These are phyloP conservation scores for Pyrrhosoma nymphula DNA, from an alignment of 2,888 invertebrate species.

Conservation along the genomic window DNA sequence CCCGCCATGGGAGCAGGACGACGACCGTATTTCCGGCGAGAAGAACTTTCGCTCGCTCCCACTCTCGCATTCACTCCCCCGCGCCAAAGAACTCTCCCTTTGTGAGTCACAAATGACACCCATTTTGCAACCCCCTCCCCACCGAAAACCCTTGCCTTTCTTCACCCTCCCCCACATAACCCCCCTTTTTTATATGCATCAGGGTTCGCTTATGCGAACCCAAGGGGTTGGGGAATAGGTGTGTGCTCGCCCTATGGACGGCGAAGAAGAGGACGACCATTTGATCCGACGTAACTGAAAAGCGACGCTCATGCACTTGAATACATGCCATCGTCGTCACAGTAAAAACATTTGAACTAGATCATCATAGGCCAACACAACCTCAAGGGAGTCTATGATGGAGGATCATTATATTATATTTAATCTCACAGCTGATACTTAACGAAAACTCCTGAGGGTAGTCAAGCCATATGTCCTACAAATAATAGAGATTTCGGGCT, in stretches of 20 bases:
- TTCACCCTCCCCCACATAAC: not conserved
- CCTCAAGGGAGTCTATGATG: too few relatives aligned
- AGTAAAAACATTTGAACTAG: too few relatives aligned
- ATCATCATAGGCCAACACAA: too few relatives aligned
- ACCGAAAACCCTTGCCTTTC: not conserved
- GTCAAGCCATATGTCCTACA: too few relatives aligned
- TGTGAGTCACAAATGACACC: slow-evolving; percentile 37
- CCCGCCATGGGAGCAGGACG: not conserved
- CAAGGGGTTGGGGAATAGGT: not conserved
- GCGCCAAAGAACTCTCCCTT: slow-evolving; percentile 31
- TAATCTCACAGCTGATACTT: too few relatives aligned
- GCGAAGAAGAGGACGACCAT: not conserved
- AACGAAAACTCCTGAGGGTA: too few relatives aligned
- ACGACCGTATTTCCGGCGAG: slow-evolving; percentile 37
- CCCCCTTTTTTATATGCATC: not conserved
- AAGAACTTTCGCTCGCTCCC: not conserved
- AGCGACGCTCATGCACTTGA: too few relatives aligned
- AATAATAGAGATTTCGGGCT: too few relatives aligned
- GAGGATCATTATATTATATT: too few relatives aligned
- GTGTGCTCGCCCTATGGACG: too few relatives aligned
- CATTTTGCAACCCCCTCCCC: not conserved
- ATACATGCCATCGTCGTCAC: too few relatives aligned
- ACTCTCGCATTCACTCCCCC: not conserved
- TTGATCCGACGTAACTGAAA: not conserved
- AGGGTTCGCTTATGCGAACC: not conserved